phyloP scores from a whole-genome alignment of 2,797 vertebrate species.

The Orestias chungarensis region DNA sequence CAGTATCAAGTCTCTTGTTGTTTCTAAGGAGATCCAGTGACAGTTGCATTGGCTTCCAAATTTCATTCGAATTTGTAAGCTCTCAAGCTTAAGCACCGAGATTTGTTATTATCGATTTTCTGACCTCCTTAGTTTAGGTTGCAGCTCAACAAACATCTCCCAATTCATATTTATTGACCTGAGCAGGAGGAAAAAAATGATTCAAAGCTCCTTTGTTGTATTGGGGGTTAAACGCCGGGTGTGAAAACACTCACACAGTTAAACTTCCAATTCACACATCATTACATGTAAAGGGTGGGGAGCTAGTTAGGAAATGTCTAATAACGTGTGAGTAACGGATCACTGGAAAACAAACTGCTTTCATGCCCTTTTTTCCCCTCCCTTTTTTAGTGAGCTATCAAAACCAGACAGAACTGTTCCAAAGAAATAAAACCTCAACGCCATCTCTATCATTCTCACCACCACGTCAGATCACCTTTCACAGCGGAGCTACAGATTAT shows the following conservation, averaged over 20 bases:
- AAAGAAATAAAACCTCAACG: conserved; percentile 57
- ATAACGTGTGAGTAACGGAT: conserved; percentile 64
- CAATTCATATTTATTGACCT: conserved; percentile 5
- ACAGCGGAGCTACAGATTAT: conserved; percentile 69
- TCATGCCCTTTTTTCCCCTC: conserved; percentile 28
- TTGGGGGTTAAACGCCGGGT: conserved; percentile 19
- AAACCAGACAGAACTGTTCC: conserved; percentile 49
- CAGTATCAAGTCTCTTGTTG: conserved; percentile 46
- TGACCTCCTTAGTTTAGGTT: background rate
- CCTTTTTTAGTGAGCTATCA: conserved; percentile 36
- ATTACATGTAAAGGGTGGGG: conserved; percentile 55
- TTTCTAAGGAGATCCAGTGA: conserved; percentile 43
- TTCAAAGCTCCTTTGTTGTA: conserved; percentile 25
- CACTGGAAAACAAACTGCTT: conserved; percentile 53
- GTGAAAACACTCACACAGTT: conserved; percentile 52
- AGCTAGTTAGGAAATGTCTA: conserved; percentile 58
- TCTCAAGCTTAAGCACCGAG: background rate
- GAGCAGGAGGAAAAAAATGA: conserved; percentile 3
- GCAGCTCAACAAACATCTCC: background rate
- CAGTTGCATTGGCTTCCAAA: conserved; percentile 28
- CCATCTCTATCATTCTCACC: conserved; percentile 54
- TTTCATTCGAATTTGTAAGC: conserved; percentile 15
- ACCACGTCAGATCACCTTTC: conserved; percentile 39
- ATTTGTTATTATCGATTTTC: conserved; percentile 12
- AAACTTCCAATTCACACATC: conserved; percentile 60